Evolutionary conservation across 2,797 vertebrate genomes (phyloP), one percentile per base, ranked within the genome.

Genomic region (Sebastes oblongus): DNA sequence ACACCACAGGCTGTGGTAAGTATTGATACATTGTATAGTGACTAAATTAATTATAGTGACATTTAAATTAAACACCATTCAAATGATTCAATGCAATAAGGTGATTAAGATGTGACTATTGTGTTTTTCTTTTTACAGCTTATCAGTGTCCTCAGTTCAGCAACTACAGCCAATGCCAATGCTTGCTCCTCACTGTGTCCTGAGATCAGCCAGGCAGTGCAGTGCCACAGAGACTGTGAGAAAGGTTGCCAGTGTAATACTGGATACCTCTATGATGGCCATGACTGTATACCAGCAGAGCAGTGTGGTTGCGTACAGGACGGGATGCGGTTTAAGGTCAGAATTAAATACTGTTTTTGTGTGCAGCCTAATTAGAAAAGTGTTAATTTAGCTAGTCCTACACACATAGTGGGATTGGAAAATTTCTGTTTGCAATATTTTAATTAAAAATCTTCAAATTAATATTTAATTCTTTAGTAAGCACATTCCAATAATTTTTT

Each of bases 221-320:
- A 69, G 8, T 72, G 54, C 29, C 29, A 71, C 66, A 58, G 2
- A 25, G 66, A 66, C 66, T 87, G 93, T 24, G 71, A 79, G 8
- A 78, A 94, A 36, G 89, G 91, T n/a, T 91, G 89, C 39, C 65
- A 79, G 22, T 93, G 89, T 42, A 34, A 87, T 30, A 4, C 22
- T n/a, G 64, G 72, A 36, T 20, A 69, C 25, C 25, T 85, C 72
- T 83, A 83, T 66, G 60, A 91, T 66, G 86, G 76, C 12, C 6
- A 39, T 56, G 60, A 18, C 12, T 90, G 69, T 80, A 73, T 78
- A 32, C 67, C 78, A 58, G 3, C 10, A 42, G 74, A 69, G 20
- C 24, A 82, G 13, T 93, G 88, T 5, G 80, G 87, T 60, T 90
- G 86, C 2, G 1, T 76, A 6, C 69, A 88, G 6, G 42, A 82